These are phyloP conservation scores for Palythoa grandiflora DNA, from an alignment of 92 coral and sea anemone genomes.

Conservation along the genomic window DNA sequence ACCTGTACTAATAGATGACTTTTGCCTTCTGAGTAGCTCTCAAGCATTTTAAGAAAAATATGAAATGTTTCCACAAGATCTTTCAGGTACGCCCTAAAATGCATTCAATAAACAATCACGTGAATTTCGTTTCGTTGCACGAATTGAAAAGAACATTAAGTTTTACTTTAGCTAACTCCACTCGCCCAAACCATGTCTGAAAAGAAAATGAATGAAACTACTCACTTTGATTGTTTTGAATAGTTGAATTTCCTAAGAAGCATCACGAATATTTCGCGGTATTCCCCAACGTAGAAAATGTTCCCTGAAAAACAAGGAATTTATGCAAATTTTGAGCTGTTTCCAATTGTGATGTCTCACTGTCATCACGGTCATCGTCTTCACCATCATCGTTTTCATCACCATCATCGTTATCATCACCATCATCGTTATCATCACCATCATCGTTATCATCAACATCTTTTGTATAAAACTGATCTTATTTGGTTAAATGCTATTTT, in stretches of 20 bases:
- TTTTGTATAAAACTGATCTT: too few relatives aligned
- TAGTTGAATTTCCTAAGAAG: constrained; percentile 87
- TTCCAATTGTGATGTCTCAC: not conserved
- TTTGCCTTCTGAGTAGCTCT: constrained; percentile 83
- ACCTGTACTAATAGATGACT: constrained; percentile 90
- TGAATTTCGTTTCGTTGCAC: not conserved
- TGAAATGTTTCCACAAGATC: constrained; percentile 95
- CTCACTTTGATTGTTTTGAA: constrained; percentile 91
- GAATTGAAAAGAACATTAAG: not conserved
- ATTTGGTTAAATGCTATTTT: not conserved
- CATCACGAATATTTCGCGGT: constrained; percentile 85
- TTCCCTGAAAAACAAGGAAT: constrained; percentile 66
- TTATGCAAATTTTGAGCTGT: not conserved
- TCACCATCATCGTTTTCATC: not conserved
- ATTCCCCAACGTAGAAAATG: constrained; percentile 90
- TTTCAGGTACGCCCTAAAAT: constrained; percentile 84
- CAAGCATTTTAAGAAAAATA: constrained; percentile 91
- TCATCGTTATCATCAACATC: too few relatives aligned
- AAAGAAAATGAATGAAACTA: not conserved
- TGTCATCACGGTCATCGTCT: not conserved
- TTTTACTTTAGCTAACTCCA: not conserved
- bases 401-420: not conserved
- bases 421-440: too few relatives aligned
- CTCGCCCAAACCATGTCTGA: not conserved
- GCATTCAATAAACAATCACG: not conserved